Evolutionary conservation across 1,140 invertebrate genomes (phyloP).

Genomic region (Drosophila leontia): DNA sequence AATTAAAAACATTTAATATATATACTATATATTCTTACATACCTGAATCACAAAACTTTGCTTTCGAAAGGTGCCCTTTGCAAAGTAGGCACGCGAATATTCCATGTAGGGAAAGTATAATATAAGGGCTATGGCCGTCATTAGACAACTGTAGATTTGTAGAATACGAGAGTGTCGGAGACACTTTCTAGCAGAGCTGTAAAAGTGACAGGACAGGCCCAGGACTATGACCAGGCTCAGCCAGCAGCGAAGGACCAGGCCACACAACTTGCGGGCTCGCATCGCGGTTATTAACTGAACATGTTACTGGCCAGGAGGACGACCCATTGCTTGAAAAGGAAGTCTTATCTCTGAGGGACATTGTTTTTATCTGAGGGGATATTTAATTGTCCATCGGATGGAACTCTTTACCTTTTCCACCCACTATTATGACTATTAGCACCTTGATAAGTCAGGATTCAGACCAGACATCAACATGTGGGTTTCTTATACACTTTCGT

Average conservation of each 20-base stretch:
- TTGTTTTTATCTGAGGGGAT: no score
- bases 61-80: slow-evolving; percentile 4
- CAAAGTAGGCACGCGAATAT: background rate
- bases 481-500: background rate
- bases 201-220: slow-evolving; percentile 14
- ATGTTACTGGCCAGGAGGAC: no score
- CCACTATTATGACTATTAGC: background rate
- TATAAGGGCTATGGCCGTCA: background rate
- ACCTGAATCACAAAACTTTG: slow-evolving; percentile 6
- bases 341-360: background rate
- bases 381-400: background rate
- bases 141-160: slow-evolving; percentile 7
- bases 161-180: slow-evolving; percentile 5
- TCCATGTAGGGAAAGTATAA: background rate
- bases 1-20: background rate
- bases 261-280: slow-evolving; percentile 25
- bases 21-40: background rate
- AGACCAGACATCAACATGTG: background rate
- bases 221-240: slow-evolving; percentile 10
- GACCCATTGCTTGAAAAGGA: background rate
- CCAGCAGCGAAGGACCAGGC: slow-evolving; percentile 14
- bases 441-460: background rate
- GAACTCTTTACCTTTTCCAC: background rate
- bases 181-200: background rate
- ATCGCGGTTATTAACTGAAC: slow-evolving; percentile 11